Evolutionary conservation across 2,797 vertebrate genomes (phyloP), one percentile per base, ranked within the genome.

Genomic region (Buceros bicornis): DNA sequence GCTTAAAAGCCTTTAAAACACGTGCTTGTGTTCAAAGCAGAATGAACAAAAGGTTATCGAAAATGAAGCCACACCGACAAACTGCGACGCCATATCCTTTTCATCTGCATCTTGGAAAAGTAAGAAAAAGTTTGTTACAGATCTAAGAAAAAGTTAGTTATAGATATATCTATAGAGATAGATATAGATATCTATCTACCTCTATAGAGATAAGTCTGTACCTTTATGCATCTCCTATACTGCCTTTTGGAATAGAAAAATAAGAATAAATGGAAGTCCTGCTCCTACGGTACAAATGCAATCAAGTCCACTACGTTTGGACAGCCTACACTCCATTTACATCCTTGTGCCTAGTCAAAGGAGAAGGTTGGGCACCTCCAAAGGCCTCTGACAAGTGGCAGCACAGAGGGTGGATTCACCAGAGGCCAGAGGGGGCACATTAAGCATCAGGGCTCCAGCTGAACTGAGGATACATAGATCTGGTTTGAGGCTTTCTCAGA

Each of bases 11-110:
- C 28, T 57, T 88, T 77, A 80, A 87, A 45, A 57, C 8, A 22
- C 0, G 0, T 10, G 11, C 17, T 74, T 43, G 16, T 31, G n/a
- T 43, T 67, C 17, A 42, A 56, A 78, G 64, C 0, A 0, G 6
- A 87, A 90, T 28, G 50, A 93, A 65, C 8, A 43, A 62, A 80
- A 80, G 5, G 12, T 40, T 70, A 80, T 48, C 2, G 85, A 79
- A 82, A 87, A 70, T 22, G 7, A 66, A 80, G 61, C 37, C n/a
- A n/a, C 7, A 6, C 2, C 43, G 60, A 80, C 51, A 71, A 81
- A 43, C 25, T 74, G 40, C 10, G 20, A 57, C 54, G 47, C 33
- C 14, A 21, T 33, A 35, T 43, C 11, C n/a, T 82, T 86, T 62
- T 77, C 53, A 87, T 16, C 12, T 19, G 19, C 24, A 56, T 35